phyloP scores from a whole-genome alignment of 2,113 vertebrate genomes.

The Leiothrix lutea region DNA sequence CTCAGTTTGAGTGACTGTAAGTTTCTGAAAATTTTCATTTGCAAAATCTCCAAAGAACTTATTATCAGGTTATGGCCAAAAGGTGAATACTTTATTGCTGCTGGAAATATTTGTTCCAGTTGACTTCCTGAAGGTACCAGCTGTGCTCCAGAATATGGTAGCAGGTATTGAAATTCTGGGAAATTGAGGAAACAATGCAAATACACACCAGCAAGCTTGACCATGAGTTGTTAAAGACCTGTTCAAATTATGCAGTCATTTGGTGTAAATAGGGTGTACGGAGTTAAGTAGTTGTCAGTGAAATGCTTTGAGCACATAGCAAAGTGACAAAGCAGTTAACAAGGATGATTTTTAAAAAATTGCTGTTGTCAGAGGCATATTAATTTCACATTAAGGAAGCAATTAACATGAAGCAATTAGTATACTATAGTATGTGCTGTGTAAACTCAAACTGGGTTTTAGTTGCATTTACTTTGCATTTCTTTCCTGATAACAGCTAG shows the following conservation, averaged over 20 bases:
- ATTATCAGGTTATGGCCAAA: background rate
- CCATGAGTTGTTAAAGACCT: background rate
- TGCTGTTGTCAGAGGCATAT: background rate
- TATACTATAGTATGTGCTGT: background rate
- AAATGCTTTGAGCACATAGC: background rate
- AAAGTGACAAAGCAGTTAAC: background rate
- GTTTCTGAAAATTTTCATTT: background rate
- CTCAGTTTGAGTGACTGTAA: background rate
- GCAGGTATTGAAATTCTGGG: background rate
- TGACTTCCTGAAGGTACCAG: background rate
- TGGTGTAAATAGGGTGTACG: background rate
- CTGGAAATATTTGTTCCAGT: background rate
- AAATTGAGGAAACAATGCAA: background rate
- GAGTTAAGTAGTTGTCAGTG: background rate
- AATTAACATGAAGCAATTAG: background rate
- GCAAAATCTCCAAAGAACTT: background rate
- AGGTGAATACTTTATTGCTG: background rate
- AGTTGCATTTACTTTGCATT: background rate
- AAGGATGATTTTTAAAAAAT: background rate
- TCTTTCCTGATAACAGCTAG: background rate
- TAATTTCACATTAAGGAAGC: background rate
- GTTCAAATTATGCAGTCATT: background rate
- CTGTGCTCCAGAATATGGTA: background rate
- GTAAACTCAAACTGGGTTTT: background rate
- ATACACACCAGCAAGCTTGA: background rate